Evolutionary conservation across 2,888 invertebrate species (phyloP).

Genomic region (Mycogona germanica): DNA sequence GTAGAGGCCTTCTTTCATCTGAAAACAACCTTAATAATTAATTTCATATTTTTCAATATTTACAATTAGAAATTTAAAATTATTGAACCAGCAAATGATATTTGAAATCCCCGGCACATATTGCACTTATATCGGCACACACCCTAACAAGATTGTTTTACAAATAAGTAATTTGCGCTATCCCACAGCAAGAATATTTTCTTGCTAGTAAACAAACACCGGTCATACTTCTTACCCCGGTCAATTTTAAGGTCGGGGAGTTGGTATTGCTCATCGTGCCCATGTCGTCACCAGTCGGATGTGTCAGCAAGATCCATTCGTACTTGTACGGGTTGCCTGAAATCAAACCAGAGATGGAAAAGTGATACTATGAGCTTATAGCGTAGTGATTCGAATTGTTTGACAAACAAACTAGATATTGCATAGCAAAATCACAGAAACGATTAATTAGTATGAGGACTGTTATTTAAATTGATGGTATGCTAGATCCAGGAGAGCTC

Average conservation of each 20-base stretch:
- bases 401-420: no score
- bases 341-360: no score
- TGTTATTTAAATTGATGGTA: no score
- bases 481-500: no score
- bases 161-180: neutral
- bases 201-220: neutral
- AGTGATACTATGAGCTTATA: no score
- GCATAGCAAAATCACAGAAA: no score
- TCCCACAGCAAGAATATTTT: neutral
- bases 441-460: no score
- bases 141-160: neutral
- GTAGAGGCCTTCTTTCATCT: slow-evolving; percentile 57
- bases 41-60: neutral
- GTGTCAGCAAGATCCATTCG: slow-evolving; percentile 73
- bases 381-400: no score
- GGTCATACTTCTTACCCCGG: slow-evolving; percentile 13
- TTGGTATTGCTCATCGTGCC: slow-evolving; percentile 26
- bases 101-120: no score
- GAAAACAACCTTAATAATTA: slow-evolving; percentile 16
- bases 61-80: neutral
- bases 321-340: slow-evolving; percentile 55
- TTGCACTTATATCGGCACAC: no score
- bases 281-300: slow-evolving; percentile 59
- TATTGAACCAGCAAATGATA: neutral
- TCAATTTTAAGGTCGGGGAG: slow-evolving; percentile 20